Base-by-base conservation (phyloP, 64 coral and sea anemone genomes). In the Porites australiensis region DNA sequence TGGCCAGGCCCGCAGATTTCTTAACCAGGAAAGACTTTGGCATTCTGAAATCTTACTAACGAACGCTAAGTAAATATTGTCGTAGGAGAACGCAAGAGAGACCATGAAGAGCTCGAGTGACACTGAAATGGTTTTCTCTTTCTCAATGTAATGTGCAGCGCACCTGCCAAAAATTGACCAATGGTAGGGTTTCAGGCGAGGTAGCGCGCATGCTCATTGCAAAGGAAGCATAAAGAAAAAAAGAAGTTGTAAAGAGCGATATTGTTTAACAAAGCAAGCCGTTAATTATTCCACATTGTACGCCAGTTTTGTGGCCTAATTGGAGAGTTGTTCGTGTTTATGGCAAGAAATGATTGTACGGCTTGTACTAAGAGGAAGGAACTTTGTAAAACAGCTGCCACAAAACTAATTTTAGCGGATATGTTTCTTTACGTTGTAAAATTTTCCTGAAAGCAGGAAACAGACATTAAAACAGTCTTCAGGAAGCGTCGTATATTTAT, bases 191-290 rank as follows among this genome's bases (percentile, higher is more conserved):
- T 91, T 94, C 70, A 80, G 37, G 64, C 22, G 21, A 4, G 19
- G 2, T 51, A 96, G 73, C 66, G 65, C 91, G 95, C 95, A 94
- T 91, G 95, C 85, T 83, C 95, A 12, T 65, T 19, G 78, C 14
- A 16, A 50, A 44, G 54, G 58, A 59, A 37, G 54, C 75, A 74
- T 55, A 82, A 90, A 80, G 64, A 80, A 88, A 54, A 54, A 18
- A 77, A 19, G 50, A 37, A 13, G 77, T 97, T 97, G 88, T 97
- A 97, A 97, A 97, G 95, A 97, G 95, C 71, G 95, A 97, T 97
- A 97, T 97, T 97, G 92, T 97, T 97, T 97, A 82, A 97, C 88
- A 79, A 90, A 88, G 94, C 70, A 94, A 77, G 54, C 87, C 95
- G 95, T 94, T 91, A 97, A 97, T 94, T 88, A 94, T 87, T 73